phyloP scores from a whole-genome alignment of 2,888 invertebrate genomes.

The Epirrhoe alternata region DNA sequence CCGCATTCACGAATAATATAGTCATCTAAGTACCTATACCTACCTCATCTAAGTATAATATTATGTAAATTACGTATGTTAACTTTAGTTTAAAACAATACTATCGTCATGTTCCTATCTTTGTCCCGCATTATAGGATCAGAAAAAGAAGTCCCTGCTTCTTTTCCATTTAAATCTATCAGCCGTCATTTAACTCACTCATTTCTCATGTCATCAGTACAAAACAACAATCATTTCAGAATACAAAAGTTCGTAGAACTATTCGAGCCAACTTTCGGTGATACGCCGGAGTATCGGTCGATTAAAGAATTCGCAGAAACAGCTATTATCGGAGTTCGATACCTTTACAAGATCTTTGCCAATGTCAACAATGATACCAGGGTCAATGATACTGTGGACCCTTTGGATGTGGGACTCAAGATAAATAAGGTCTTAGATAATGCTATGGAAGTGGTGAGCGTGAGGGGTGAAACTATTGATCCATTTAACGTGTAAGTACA shows the following conservation, averaged over 20 bases:
- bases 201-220: no score
- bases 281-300: conserved; percentile 66
- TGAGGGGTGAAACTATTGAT: conserved; percentile 53
- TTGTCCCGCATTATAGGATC: no score
- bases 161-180: no score
- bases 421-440: conserved; percentile 57
- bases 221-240: conserved; percentile 54
- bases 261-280: conserved; percentile 72
- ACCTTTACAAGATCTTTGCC: conserved; percentile 62
- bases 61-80: no score
- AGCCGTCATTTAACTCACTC: no score
- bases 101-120: no score
- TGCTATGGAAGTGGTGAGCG: conserved; percentile 50
- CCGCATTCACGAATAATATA: no score
- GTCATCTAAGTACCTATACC: no score
- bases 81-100: no score
- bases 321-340: conserved; percentile 57
- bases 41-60: no score
- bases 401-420: conserved; percentile 39
- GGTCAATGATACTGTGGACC: conserved; percentile 25
- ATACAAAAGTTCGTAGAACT: conserved; percentile 67
- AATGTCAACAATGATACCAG: conserved; percentile 43
- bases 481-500: conserved; percentile 72
- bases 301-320: conserved; percentile 63
- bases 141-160: no score